Base-by-base conservation (phyloP, 2,888 invertebrate species). In the Calameuta pallipes region DNA sequence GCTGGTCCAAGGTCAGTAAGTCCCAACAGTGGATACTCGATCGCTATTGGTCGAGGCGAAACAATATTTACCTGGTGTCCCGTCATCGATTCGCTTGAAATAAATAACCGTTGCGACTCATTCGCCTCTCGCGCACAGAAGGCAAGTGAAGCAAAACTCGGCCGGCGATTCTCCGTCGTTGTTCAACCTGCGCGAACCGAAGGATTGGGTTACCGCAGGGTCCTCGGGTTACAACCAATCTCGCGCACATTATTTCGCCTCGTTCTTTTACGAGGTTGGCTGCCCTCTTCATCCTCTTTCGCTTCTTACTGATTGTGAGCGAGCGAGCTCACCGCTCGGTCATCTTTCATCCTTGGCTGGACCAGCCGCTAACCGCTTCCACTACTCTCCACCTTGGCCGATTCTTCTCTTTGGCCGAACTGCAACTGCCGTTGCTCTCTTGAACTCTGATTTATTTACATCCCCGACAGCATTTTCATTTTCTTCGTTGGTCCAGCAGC, bases 201-300 rank as follows among this genome's bases (percentile, higher is more conserved):
- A 82, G 83, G 87, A 89, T 90, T 88, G 85, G 86, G 88, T 89
- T 90, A 89, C 90, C 83, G 84, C 81, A 80, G 80, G 84, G 86
- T 89, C 89, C 86, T 90, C 90, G 86, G 87, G 87, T 90, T 90
- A 90, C 90, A 89, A 86, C 84, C 90, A 89, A 90, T 90, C 89
- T 90, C 88, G 86, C 86, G 86, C 86, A 87, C 87, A 86, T 89
- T 90, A 89, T 88, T 89, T 87, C 84, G 84, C 83, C 84, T 31
- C 34, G 73, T 77, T 74, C 30, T 77, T 79, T 71, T 71, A 71
- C 71, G 71, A 31, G 71, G 71, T 11, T 75, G 81, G 83, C 82
- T 85, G 83, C 81, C 78, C 79, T 80, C 81, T 79, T 79, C 82
- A 80, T 79, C 77, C 79, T 71, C 78, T 35, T 69, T 36, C 75